A percentile compares a stretch with the other conserved stretches of the same genome.
Conservation (phyloP, 2,113 vertebrate species). For the Chauna torquata region DNA sequence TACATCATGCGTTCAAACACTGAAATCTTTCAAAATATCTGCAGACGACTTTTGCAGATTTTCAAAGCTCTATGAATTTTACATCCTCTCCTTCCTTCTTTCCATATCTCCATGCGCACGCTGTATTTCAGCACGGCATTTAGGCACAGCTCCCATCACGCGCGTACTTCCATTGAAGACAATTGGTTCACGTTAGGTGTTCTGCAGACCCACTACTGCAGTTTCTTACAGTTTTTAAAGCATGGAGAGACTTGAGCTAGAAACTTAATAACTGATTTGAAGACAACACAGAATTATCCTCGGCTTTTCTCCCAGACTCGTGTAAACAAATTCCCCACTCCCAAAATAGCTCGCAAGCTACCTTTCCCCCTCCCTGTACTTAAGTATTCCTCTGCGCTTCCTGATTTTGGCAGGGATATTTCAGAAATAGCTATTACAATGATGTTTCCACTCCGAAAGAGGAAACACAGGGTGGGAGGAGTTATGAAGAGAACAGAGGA, state of each 20-base stretch:
- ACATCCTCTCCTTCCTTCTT: background rate
- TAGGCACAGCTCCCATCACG: background rate
- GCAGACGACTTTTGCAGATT: background rate
- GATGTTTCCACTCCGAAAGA: conserved; percentile 27
- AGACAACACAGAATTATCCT: background rate
- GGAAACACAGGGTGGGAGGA: conserved; percentile 46
- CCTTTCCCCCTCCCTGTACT: background rate
- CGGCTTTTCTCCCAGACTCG: background rate
- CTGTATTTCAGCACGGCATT: background rate
- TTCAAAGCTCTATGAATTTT: background rate
- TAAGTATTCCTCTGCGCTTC: background rate
- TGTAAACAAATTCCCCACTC: background rate
- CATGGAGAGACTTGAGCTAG: background rate
- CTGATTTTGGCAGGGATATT: background rate
- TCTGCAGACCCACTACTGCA: background rate
- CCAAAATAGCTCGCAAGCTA: background rate
- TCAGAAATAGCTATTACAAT: conserved; percentile 43
- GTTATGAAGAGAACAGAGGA: background rate
- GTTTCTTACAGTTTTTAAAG: background rate
- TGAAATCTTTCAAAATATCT: background rate
- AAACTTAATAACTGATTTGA: background rate
- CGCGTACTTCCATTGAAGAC: background rate
- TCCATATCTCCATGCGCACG: background rate
- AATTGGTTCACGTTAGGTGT: background rate
- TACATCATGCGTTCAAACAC: background rate